A percentile compares a stretch with the other conserved stretches of the same genome.
Evolutionary conservation across 2,113 vertebrate species (phyloP).

Genomic region (Phrynosoma platyrhinos): DNA sequence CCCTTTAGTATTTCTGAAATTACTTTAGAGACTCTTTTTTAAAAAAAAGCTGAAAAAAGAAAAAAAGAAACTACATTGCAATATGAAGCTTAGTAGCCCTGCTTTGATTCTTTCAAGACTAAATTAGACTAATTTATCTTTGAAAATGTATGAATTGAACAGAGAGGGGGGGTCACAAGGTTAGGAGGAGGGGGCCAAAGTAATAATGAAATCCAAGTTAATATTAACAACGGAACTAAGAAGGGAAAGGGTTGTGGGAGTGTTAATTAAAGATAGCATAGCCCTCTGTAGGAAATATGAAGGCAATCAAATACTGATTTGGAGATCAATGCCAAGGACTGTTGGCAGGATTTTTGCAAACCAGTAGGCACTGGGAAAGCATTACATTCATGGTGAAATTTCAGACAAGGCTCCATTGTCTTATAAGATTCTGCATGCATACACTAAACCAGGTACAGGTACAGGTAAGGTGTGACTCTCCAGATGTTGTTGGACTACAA

Average conservation of each 20-base stretch:
- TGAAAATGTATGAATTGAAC: not conserved
- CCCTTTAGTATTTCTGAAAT: not conserved
- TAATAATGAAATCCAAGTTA: not conserved
- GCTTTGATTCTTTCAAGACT: slow-evolving; percentile 8
- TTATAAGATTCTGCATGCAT: not conserved
- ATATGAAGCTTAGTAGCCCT: not conserved
- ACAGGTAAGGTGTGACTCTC: no score
- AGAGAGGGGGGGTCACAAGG: not conserved
- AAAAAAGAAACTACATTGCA: not conserved
- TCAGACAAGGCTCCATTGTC: no score
- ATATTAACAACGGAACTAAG: not conserved
- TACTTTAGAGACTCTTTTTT: not conserved
- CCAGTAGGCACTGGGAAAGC: not conserved
- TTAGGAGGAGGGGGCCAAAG: not conserved
- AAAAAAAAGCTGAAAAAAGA: no score
- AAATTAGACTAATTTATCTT: slow-evolving; percentile 29
- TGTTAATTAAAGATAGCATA: not conserved
- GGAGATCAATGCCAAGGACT: not conserved
- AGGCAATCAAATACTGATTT: not conserved
- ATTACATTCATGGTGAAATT: not conserved
- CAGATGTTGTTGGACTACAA: no score
- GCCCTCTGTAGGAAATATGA: not conserved
- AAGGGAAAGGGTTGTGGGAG: not conserved
- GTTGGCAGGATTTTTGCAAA: not conserved
- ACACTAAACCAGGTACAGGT: no score